Base-by-base conservation (phyloP, 2,113 vertebrate genomes). In the Paramisgurnus dabryanus region DNA sequence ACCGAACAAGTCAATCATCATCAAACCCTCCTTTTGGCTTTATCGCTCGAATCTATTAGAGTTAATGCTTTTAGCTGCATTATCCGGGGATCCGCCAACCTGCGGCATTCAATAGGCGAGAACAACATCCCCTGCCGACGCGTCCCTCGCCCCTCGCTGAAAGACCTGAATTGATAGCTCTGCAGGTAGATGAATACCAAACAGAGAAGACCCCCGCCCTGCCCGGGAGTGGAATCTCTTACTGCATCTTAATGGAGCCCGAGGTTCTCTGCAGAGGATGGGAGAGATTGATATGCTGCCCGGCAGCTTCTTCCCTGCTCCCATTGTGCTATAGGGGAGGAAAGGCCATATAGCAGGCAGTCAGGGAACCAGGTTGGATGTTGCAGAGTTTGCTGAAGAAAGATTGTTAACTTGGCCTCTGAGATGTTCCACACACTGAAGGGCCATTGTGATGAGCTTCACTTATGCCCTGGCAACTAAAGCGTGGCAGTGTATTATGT, bases 1-100 rank as follows among this genome's bases (percentile, higher is more conserved):
- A 92, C 84, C 78, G 85, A 85, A 88, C 87, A 86, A 91, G 89
- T 91, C 91, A 89, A 84, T 93, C 91, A 90, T 89, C 88, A 91
- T 93, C 87, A 89, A 12, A 34, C 64, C 15, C 66, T 88, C 87
- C 87, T 89, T 82, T 85, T 84, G 76, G 79, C 82, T 78, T 78
- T 87, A 85, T 81, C 77, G 53, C 69, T 66, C n/a, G 74, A 77
- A 84, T 79, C 84, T 84, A 78, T 82, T 84, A 78, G 58, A 76
- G 65, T 60, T 87, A 85, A 84, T 84, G 80, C 82, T 67, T 80
- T 85, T 79, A 87, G 80, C 82, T 6, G 67, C 66, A 69, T 85
- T 85, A 85, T 81, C 83, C 76, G 47, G 45, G 40, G 47, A 45
- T 67, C 69, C 3, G 60, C 53, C 22, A 75, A 58, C 72, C 61